These are phyloP conservation scores for Myxocyprinus asiaticus DNA, from an alignment of 2,113 vertebrate genomes.

Conservation along the genomic window DNA sequence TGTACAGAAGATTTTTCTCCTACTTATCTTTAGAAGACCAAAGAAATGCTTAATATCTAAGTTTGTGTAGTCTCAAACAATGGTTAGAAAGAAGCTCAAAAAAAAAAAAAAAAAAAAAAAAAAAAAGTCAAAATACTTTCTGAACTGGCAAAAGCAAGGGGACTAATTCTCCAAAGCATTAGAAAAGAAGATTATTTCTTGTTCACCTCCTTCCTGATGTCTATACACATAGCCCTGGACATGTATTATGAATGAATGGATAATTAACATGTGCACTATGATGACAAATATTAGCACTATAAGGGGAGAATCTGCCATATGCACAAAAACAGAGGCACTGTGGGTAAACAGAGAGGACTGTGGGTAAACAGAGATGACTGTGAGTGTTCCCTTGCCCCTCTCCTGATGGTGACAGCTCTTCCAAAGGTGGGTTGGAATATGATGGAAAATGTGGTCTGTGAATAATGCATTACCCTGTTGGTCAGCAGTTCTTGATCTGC, in stretches of 20 bases:
- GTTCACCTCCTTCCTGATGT: constrained; percentile 17
- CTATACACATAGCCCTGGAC: constrained; percentile 16
- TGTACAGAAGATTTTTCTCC: too few relatives aligned
- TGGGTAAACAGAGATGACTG: constrained; percentile 1
- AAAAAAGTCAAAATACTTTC: constrained; percentile 22
- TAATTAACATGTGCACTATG: constrained; percentile 54
- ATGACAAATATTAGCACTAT: constrained; percentile 54
- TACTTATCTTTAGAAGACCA: neutral
- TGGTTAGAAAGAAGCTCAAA: constrained; percentile 8
- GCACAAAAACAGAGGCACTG: constrained; percentile 42
- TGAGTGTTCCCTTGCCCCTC: constrained; percentile 42
- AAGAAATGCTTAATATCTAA: neutral
- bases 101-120: neutral
- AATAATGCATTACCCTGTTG: constrained; percentile 79
- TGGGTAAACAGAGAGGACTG: constrained; percentile 54
- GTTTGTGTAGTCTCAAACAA: constrained; percentile 8
- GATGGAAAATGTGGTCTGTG: constrained; percentile 70
- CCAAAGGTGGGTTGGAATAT: constrained; percentile 61
- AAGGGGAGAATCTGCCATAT: constrained; percentile 37
- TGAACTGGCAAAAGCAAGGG: neutral
- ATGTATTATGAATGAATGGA: constrained; percentile 60
- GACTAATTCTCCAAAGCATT: constrained; percentile 30
- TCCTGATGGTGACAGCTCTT: constrained; percentile 42
- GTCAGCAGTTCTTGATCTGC: constrained; percentile 78
- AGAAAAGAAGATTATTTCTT: constrained; percentile 10